Evolutionary conservation across 1,140 invertebrate species (phyloP), one percentile per base, ranked within the genome.

Genomic region (Phenacoccus solenopsis): DNA sequence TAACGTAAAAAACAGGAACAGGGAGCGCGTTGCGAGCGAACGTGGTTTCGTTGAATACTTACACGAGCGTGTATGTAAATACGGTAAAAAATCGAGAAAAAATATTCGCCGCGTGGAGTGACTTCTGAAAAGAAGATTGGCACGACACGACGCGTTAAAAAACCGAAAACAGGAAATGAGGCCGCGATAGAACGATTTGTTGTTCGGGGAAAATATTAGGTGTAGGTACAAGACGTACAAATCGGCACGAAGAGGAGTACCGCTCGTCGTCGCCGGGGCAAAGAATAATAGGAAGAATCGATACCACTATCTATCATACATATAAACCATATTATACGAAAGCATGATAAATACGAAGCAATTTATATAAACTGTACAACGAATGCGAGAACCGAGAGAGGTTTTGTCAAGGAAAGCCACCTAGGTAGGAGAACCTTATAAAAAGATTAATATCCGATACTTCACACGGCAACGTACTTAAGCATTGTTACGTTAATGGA

Each of bases 381-480:
- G n/a, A n/a, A n/a, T n/a, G n/a, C n/a, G n/a, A n/a, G n/a, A n/a
- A n/a, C n/a, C n/a, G 59, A 20, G 25, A 24, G 59, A 25, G 59
- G 9, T 27, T 25, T 64, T 64, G 59, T 64, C 20, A 25, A 24
- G 59, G 21, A 64, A 64, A 64, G 25, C 59, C 59, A 64, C 59
- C 59, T 64, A 64, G 21, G 59, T 64, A 64, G 59, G 22, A 64
- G 59, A 64, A 10, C 59, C 59, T 10, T 49, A n/a, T 64, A 13
- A 9, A n/a, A 64, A 64, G 59, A 64, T 64, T 64, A 64, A 64
- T 64, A 64, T 64, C 59, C 20, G 59, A 64, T 27, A 64, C 59
- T 64, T 20, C 7, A 25, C 25, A n/a, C 25, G 20, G 56, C 56
- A 59, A 64, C 59, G 59, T 64, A 64, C 59, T 27, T 27, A 20